Evolutionary conservation across 2,113 vertebrate species (phyloP).

Genomic region (Galbula dea): DNA sequence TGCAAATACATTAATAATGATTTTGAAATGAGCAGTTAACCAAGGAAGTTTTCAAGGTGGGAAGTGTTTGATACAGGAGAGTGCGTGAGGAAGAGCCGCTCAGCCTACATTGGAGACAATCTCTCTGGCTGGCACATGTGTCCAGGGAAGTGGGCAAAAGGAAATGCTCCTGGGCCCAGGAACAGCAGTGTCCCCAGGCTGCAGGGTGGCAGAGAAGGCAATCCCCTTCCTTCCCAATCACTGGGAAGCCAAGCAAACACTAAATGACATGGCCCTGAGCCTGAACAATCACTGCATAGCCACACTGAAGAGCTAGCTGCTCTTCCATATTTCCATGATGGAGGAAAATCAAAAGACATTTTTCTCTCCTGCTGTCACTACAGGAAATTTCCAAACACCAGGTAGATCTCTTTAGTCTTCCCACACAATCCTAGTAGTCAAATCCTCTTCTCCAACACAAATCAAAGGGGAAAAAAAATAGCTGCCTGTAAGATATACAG

Average conservation of each 20-base stretch:
- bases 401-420: background rate
- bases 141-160: background rate
- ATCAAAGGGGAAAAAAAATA: background rate
- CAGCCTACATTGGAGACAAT: background rate
- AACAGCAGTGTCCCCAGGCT: background rate
- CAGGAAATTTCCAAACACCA: background rate
- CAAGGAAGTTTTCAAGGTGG: slow-evolving; percentile 63
- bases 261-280: accelerated
- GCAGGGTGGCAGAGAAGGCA: background rate
- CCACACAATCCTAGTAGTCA: background rate
- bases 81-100: background rate
- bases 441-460: background rate
- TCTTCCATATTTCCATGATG: background rate
- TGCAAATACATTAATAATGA: slow-evolving; percentile 64
- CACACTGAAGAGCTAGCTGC: background rate
- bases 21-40: slow-evolving; percentile 66
- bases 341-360: background rate
- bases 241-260: background rate
- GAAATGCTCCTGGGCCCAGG: background rate
- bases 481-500: background rate
- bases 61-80: slow-evolving; percentile 51
- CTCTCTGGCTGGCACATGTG: background rate
- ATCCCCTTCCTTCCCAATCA: background rate
- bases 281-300: accelerated
- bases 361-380: background rate